Conservation (phyloP, 2,797 vertebrate genomes). For the Discoglossus pictus region DNA sequence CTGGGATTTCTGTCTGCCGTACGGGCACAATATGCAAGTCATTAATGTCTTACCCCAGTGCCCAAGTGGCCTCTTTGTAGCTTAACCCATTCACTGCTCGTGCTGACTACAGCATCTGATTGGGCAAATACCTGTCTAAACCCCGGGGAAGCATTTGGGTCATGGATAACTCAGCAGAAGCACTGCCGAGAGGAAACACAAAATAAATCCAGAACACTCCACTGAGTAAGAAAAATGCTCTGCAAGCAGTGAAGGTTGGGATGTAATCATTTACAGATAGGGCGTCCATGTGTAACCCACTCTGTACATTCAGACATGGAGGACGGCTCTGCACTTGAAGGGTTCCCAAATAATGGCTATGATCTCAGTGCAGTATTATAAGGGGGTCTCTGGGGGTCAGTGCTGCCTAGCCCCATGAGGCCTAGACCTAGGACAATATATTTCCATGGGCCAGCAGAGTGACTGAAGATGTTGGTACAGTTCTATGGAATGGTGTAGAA, state of each 20-base stretch:
- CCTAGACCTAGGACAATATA: too few species aligned
- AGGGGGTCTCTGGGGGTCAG: too few species aligned
- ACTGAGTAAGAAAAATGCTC: background rate
- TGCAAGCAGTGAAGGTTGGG: background rate
- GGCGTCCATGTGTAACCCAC: too few species aligned
- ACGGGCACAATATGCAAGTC: conserved; percentile 34
- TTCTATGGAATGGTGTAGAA: too few species aligned
- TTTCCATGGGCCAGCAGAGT: too few species aligned
- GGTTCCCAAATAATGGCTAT: too few species aligned
- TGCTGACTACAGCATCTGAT: background rate
- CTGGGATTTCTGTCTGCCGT: conserved; percentile 25
- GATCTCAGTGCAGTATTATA: too few species aligned
- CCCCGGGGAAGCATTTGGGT: conserved; percentile 2
- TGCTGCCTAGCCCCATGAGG: too few species aligned
- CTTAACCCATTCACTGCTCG: conserved; percentile 17
- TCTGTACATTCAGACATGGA: too few species aligned
- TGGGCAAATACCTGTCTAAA: background rate
- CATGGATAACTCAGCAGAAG: conserved; percentile 3
- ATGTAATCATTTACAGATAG: conserved; percentile 28
- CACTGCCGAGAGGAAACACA: conserved; percentile 3
- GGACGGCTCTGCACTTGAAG: too few species aligned
- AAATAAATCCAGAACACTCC: conserved; percentile 30
- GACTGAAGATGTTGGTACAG: too few species aligned
- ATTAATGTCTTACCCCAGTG: conserved; percentile 8
- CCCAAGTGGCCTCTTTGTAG: conserved; percentile 23